Evolutionary conservation across 2,113 vertebrate species (phyloP).

Genomic region (Puntigrus tetrazona): DNA sequence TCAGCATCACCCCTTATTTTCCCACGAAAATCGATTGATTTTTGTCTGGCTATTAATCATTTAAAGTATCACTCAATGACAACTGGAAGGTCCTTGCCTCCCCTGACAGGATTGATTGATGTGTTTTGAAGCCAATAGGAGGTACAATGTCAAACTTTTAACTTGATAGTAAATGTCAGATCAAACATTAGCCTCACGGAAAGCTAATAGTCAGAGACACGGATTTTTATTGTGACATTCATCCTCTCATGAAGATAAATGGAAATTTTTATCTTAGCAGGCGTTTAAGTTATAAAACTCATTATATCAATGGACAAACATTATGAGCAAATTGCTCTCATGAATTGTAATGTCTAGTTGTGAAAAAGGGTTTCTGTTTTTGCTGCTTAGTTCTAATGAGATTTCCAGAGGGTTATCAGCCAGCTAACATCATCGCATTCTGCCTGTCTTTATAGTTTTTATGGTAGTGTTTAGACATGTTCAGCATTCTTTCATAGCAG

Average conservation of each 20-base stretch:
- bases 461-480: not conserved
- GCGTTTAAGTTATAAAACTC: not conserved
- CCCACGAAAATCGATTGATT: slow-evolving; percentile 64
- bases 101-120: slow-evolving; percentile 75
- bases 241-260: slow-evolving; percentile 17
- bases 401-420: not conserved
- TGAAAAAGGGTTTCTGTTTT: not conserved
- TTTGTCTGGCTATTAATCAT: slow-evolving; percentile 71
- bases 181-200: slow-evolving; percentile 54
- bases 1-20: slow-evolving; percentile 66
- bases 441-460: not conserved
- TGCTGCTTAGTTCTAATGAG: slow-evolving; percentile 8
- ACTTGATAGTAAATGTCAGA: slow-evolving; percentile 58
- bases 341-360: slow-evolving; percentile 11
- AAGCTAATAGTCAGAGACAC: slow-evolving; percentile 31
- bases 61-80: slow-evolving; percentile 67
- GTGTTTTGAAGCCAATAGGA: slow-evolving; percentile 69
- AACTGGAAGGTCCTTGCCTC: slow-evolving; percentile 70
- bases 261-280: slow-evolving; percentile 9
- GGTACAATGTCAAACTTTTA: slow-evolving; percentile 60
- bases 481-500: not conserved
- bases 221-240: slow-evolving; percentile 15
- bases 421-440: slow-evolving; percentile 1
- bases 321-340: slow-evolving; percentile 1
- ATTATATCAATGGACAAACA: slow-evolving; percentile 34